phyloP scores from a whole-genome alignment of 1,140 invertebrate genomes.

The Zaprionus vittiger region DNA sequence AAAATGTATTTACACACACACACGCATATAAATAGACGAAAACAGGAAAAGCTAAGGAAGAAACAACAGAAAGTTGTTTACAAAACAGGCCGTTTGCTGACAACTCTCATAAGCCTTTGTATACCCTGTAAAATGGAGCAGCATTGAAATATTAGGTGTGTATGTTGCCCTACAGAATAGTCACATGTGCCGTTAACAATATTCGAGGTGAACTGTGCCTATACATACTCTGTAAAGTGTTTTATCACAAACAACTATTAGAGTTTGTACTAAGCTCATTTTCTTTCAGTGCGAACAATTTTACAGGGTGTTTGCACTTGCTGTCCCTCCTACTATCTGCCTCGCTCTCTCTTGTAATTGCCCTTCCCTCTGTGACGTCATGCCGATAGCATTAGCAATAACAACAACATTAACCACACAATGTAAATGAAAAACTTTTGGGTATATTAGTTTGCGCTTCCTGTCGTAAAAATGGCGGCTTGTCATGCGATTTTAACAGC shows the following conservation, averaged over 20 bases:
- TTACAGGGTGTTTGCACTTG: background rate
- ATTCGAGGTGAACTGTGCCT: background rate
- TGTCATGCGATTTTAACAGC: slow-evolving; percentile 71
- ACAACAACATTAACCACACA: slow-evolving; percentile 48
- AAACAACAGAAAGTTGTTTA: slow-evolving; percentile 47
- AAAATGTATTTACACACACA: slow-evolving; percentile 31
- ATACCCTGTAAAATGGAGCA: slow-evolving; percentile 12
- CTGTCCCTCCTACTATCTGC: background rate
- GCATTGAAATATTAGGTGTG: background rate
- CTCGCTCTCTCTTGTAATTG: background rate
- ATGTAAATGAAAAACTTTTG: slow-evolving; percentile 69
- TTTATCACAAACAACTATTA: background rate
- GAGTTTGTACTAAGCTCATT: background rate
- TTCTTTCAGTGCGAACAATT: no score
- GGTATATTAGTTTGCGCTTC: slow-evolving; percentile 64
- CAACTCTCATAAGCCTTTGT: background rate
- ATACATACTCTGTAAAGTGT: background rate
- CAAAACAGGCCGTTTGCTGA: slow-evolving; percentile 41
- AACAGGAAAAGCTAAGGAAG: slow-evolving; percentile 18
- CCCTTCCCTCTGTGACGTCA: slow-evolving; percentile 60
- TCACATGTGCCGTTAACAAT: no score
- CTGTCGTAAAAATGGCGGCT: slow-evolving; percentile 69
- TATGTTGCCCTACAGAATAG: background rate
- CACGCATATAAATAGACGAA: slow-evolving; percentile 23
- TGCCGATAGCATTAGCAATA: slow-evolving; percentile 25